A percentile compares a stretch with the other conserved stretches of the same genome.
Evolutionary conservation across 2,797 vertebrate species (phyloP).

Genomic region (Pangasius larnaudii): DNA sequence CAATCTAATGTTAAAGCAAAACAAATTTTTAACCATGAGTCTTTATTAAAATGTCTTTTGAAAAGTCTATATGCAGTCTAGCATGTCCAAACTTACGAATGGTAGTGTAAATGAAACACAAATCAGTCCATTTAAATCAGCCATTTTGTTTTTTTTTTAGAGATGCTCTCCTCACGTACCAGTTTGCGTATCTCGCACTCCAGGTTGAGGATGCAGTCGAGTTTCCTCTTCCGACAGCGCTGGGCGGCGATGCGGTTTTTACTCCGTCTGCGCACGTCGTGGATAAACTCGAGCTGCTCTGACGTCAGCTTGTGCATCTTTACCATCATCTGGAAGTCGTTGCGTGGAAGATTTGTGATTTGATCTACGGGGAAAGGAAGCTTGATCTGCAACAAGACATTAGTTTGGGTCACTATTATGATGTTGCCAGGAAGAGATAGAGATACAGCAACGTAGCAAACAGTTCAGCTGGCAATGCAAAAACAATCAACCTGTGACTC

Average conservation of each 20-base stretch:
- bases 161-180: constrained; percentile 75
- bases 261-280: constrained; percentile 92
- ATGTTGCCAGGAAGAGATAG: background rate
- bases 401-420: background rate
- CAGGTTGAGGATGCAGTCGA: constrained; percentile 97
- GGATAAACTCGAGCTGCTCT: constrained; percentile 98
- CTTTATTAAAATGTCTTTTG: background rate
- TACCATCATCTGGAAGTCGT: constrained; percentile 99
- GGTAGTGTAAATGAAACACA: too few relatives aligned
- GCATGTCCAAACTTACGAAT: too few relatives aligned
- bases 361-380: constrained; percentile 99
- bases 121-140: too few relatives aligned
- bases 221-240: constrained; percentile 97
- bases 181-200: constrained; percentile 98
- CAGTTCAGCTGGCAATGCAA: too few relatives aligned
- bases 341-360: constrained; percentile 99
- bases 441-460: background rate
- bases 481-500: background rate
- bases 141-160: too few relatives aligned
- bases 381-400: constrained; percentile 86
- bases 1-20: background rate
- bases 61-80: too few relatives aligned
- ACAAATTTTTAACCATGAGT: background rate
- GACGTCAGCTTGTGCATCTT: constrained; percentile 99
- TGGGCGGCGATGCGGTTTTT: constrained; percentile 98